phyloP scores from a whole-genome alignment of 1,140 invertebrate genomes.

The Popillia japonica region DNA sequence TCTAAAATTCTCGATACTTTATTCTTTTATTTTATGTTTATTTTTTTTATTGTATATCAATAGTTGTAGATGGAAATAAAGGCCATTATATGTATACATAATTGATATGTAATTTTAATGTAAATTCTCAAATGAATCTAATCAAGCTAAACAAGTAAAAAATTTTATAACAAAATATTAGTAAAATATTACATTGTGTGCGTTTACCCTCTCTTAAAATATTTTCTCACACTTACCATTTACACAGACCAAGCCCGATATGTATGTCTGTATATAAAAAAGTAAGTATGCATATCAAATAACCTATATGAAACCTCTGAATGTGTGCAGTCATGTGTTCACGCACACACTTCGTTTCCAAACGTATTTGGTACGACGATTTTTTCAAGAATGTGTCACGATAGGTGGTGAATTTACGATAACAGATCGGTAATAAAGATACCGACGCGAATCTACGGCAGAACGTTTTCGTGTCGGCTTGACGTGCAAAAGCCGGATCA shows the following conservation, averaged over 20 bases:
- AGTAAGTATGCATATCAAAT: conserved; percentile 3
- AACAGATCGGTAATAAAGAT: conserved; percentile 35
- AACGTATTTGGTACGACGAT: conserved; percentile 15
- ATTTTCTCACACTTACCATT: background rate
- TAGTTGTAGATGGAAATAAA: too few species aligned
- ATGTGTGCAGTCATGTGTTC: conserved; percentile 13
- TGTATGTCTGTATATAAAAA: background rate
- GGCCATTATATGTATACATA: too few species aligned
- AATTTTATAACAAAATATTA: too few species aligned
- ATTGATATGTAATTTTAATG: too few species aligned
- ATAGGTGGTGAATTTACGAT: conserved; percentile 35
- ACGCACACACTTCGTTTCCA: conserved; percentile 27
- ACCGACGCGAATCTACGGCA: conserved; percentile 15
- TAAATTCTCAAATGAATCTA: too few species aligned
- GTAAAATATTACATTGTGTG: background rate
- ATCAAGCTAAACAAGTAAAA: too few species aligned
- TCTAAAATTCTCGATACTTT: too few species aligned
- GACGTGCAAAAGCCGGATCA: conserved; percentile 25
- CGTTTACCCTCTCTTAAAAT: background rate
- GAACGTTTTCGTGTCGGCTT: conserved; percentile 4
- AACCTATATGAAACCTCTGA: conserved; percentile 9
- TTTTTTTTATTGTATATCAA: too few species aligned
- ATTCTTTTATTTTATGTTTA: too few species aligned
- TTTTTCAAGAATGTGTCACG: conserved; percentile 33
- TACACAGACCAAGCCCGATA: background rate